Evolutionary conservation across 2,113 vertebrate genomes (phyloP), one percentile per base, ranked within the genome.

Genomic region (Accipiter virgatus): DNA sequence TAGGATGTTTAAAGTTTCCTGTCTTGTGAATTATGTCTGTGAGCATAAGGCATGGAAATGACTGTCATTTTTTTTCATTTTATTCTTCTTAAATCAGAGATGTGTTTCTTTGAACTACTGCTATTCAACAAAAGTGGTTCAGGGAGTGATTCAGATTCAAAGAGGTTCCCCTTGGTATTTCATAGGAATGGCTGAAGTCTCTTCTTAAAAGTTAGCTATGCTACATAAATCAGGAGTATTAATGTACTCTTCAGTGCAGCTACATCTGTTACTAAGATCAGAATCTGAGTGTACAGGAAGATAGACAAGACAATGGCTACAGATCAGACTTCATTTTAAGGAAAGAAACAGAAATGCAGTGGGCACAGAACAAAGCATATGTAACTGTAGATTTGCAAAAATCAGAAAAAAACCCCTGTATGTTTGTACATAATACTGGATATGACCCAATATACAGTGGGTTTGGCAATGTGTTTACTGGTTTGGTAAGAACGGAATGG

Each of bases 1-100:
- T 47, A 70, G 36, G 27, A 86, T 67, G 34, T 93, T 95, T 94
- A 78, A 95, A 94, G 19, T 85, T 96, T 93, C 61, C 73, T 74
- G 23, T 75, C 22, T n/a, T 88, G 8, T 90, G 79, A 70, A 92
- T 95, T 96, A 61, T 36, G 34, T 66, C 65, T 94, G 71, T 81
- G 55, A 52, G 94, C 63, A 96, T 67, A 56, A 70, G 56, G 11
- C 73, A 84, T 84, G 36, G 43, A 50, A 59, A 66, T 61, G 15
- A 78, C 66, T 53, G 18, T 13, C 27, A 55, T 1, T 38, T 68
- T 86, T 94, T 74, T 87, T 5, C 3, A 43, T 50, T 90, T 81
- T 67, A 9, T 63, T 61, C 74, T 89, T 94, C 61, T 80, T 59
- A 74, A 88, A 75, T 88, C 20, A 79, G 22, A 42, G 22, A 9